phyloP scores from a whole-genome alignment of 1,140 invertebrate species.

The Panonychus citri region DNA sequence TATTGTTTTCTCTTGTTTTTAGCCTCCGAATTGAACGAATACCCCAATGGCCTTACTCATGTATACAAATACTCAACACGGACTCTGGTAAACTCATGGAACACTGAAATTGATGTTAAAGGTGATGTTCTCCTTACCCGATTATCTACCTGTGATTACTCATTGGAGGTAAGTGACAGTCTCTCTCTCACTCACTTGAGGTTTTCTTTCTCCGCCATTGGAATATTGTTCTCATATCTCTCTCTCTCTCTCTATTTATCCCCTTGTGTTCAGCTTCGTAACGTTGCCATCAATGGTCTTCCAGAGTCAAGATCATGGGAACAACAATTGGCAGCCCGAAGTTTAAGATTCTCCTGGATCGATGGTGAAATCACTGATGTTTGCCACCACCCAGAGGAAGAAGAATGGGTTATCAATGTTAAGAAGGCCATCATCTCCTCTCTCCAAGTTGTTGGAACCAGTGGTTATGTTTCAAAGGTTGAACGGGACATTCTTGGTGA shows the following conservation, averaged over 20 bases:
- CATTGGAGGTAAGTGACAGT: background rate
- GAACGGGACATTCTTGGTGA: conserved; percentile 8
- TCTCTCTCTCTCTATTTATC: background rate
- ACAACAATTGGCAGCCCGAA: background rate
- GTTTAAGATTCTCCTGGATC: background rate
- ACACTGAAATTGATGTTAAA: background rate
- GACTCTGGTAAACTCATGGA: background rate
- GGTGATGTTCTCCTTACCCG: background rate
- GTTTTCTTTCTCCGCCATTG: background rate
- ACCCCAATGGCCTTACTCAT: background rate
- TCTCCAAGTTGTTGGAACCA: background rate
- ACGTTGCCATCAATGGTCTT: background rate
- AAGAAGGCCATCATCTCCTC: conserved; percentile 10
- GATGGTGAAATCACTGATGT: conserved; percentile 4
- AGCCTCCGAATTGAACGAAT: background rate
- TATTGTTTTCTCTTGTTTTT: background rate
- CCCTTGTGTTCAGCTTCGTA: background rate
- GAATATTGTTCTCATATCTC: background rate
- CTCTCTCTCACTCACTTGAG: background rate
- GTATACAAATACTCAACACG: background rate
- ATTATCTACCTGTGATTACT: background rate
- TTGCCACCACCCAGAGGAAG: background rate
- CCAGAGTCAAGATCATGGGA: background rate
- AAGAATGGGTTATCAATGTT: conserved; percentile 6
- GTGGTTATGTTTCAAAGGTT: background rate